Evolutionary conservation across 2,888 invertebrate genomes (phyloP), one percentile per base, ranked within the genome.

Genomic region (Drosophila niveifrons): DNA sequence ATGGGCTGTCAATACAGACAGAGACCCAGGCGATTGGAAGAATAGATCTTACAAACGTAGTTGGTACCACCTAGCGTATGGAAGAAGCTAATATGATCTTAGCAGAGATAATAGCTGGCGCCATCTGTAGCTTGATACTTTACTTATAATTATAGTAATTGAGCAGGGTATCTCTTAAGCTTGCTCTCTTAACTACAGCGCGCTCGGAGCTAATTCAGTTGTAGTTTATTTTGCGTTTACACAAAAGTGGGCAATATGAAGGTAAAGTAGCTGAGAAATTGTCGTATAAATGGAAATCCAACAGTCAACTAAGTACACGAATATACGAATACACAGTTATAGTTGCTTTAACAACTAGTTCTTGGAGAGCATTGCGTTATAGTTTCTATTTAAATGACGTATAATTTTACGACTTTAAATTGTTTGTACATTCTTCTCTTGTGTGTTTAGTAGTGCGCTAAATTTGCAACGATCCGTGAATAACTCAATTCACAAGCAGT

Each of bases 201-300:
- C n/a, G 3, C n/a, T 17, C 15, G 8, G 9, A 43, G 15, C n/a
- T 41, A 15, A 6, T n/a, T n/a, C n/a, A n/a, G n/a, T n/a, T 41
- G 15, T 55, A 39, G 28, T 43, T 44, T 36, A 15, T 65, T 74
- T 62, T 59, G 29, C 29, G 28, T 63, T 55, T 15, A 29, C 59
- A 61, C 13, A 64, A 56, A 63, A 64, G 29, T 51, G 34, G 55
- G 59, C 18, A 62, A 69, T 63, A 64, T 23, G 23, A 56, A 56
- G 46, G 31, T 39, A 39, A 39, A 23, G 78, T 66, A 76, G 68
- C 66, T 80, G 66, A 69, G 64, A 76, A 80, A 74, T 74, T 79
- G 80, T 79, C 78, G 74, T 71, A 64, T 62, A 50, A 62, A 78
- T 66, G 63, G 46, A 62, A 78, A 68, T 43, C 47, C 62, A 61